Evolutionary conservation across 2,797 vertebrate genomes (phyloP).

Genomic region (Graptemys geographica): DNA sequence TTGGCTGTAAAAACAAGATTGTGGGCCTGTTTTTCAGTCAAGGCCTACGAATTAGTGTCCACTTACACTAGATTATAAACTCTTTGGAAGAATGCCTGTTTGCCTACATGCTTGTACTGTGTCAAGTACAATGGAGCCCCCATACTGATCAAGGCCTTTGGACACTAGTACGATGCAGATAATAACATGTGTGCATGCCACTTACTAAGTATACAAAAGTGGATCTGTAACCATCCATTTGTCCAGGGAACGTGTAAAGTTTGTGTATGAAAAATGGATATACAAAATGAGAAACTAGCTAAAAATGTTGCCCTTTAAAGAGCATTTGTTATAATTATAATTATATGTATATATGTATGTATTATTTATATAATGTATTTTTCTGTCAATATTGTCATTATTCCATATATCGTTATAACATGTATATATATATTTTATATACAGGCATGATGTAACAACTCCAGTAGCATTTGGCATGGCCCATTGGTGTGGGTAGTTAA

Average conservation of each 20-base stretch:
- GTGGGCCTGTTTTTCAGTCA: background rate
- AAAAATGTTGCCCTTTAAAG: background rate
- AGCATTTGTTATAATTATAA: too few relatives aligned
- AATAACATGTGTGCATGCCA: background rate
- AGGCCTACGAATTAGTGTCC: background rate
- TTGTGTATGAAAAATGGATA: background rate
- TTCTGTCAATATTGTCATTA: background rate
- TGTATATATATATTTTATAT: background rate
- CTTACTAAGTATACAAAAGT: background rate
- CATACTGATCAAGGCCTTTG: background rate
- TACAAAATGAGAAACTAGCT: background rate
- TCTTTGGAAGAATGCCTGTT: background rate
- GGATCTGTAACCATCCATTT: background rate
- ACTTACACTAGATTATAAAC: background rate
- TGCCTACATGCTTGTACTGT: background rate
- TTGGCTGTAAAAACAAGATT: background rate
- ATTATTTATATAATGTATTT: background rate
- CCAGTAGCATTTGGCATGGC: background rate
- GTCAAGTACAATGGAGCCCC: background rate
- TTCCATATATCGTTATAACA: accelerated
- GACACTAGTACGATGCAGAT: background rate
- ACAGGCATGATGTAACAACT: background rate
- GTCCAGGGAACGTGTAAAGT: background rate
- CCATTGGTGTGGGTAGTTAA: background rate
- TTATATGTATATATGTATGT: background rate